Evolutionary conservation across 2,888 invertebrate genomes (phyloP), one percentile per base, ranked within the genome.

Genomic region (Drosophila kuntzei): DNA sequence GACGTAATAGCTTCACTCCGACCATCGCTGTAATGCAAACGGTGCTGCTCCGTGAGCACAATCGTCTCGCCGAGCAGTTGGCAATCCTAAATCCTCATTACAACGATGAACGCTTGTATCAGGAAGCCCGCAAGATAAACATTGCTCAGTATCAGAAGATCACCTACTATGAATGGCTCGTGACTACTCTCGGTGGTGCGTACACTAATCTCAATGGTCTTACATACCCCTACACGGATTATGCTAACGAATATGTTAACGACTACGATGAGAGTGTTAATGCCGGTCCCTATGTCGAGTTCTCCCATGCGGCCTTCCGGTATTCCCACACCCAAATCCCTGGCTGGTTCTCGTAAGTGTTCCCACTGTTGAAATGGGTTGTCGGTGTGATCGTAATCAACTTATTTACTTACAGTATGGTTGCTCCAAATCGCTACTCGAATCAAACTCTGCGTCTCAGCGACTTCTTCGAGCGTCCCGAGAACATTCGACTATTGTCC

Each of bases 221-320:
- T 3, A 79, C 90, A 3, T 80, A 79, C 47, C 61, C 89, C 1
- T 67, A 76, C 25, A 32, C 79, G 2, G 69, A 61, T 11, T 76
- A 89, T 2, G 57, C 75, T 0, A 73, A 69, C 14, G 92, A 91
- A 8, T 93, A 90, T 79, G 90, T 92, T 2, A 91, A 93, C 57
- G 92, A 93, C 62, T 95, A 95, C 79, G 92, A 94, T 54, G 71
- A 80, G 65, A 88, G 89, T 18, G 91, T 94, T 2, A 93, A 94
- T 90, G 92, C 94, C 1, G 91, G 93, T 2, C 93, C 94, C 8
- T 92, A 93, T 9, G 94, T 94, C 74, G 94, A 93, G 67, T 95
- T 94, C 85, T 93, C 95, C 0, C 92, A 94, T 0, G 94, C 94
- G 6, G 95, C 95, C 1, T 94, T 94, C 81, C 91, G 95, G 70